Evolutionary conservation across 2,888 invertebrate species (phyloP).

Genomic region (Acanthococcus lagerstroemiae): DNA sequence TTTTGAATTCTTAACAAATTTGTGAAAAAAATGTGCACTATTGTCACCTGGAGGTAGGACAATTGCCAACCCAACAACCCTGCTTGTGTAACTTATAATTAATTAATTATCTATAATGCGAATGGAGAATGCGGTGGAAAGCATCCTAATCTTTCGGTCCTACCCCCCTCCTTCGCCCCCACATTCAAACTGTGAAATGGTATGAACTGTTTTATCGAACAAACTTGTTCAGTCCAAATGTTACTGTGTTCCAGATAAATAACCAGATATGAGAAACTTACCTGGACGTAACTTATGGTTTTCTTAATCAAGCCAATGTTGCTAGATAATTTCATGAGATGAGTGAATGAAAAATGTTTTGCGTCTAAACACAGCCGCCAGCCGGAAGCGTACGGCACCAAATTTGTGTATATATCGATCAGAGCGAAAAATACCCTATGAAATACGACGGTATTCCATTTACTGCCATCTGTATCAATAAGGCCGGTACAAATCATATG

Average conservation of each 20-base stretch:
- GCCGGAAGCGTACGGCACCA: neutral
- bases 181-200: too few relatives aligned
- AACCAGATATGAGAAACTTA: neutral
- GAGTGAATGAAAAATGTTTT: neutral
- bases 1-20: too few relatives aligned
- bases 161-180: too few relatives aligned
- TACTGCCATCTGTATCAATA: neutral
- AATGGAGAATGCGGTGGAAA: too few relatives aligned
- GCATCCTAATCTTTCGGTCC: too few relatives aligned
- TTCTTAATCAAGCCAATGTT: slow-evolving; percentile 1
- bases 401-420: neutral
- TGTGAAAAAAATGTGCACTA: too few relatives aligned
- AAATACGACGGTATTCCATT: neutral
- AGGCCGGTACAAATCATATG: neutral
- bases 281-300: slow-evolving; percentile 14
- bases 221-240: too few relatives aligned
- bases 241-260: neutral
- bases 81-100: too few relatives aligned
- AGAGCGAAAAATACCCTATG: neutral
- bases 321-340: neutral
- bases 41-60: too few relatives aligned
- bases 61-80: too few relatives aligned
- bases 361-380: neutral
- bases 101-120: too few relatives aligned
- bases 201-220: too few relatives aligned